A percentile compares a stretch with the other conserved stretches of the same genome.
phyloP scores from a whole-genome alignment of 2,797 vertebrate species.

The Allobates femoralis region DNA sequence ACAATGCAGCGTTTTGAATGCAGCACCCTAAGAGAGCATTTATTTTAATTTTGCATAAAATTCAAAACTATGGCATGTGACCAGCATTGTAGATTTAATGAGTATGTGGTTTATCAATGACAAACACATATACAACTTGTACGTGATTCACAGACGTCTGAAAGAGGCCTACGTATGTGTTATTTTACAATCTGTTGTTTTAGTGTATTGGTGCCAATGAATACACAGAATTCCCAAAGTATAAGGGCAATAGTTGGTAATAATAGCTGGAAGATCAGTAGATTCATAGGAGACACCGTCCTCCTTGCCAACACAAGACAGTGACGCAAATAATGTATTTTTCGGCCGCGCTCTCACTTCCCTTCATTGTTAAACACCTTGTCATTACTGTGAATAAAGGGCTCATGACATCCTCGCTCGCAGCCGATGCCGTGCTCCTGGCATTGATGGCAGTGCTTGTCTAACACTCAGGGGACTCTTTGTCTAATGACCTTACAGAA shows the following conservation, averaged over 20 bases:
- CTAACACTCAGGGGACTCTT: neutral
- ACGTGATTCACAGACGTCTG: too few relatives aligned
- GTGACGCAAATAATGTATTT: neutral
- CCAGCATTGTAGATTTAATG: too few relatives aligned
- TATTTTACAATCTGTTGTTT: neutral
- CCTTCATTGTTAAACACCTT: constrained; percentile 29
- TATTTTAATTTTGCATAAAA: too few relatives aligned
- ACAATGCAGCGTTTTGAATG: too few relatives aligned
- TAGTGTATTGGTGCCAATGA: neutral
- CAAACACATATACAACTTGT: too few relatives aligned
- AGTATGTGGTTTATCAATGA: too few relatives aligned
- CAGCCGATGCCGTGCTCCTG: neutral
- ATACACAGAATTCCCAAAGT: neutral
- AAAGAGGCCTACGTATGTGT: neutral
- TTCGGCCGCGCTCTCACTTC: constrained; percentile 18
- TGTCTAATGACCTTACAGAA: neutral
- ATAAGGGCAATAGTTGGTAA: neutral
- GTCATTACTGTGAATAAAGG: constrained; percentile 29
- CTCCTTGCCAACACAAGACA: neutral
- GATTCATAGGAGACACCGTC: neutral
- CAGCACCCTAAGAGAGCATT: too few relatives aligned
- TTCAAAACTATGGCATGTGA: too few relatives aligned
- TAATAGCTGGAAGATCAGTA: neutral
- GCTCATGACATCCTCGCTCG: neutral
- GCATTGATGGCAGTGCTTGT: neutral